Evolutionary conservation across 2,888 invertebrate species (phyloP), one percentile per base, ranked within the genome.

Genomic region (Spialia ferax): DNA sequence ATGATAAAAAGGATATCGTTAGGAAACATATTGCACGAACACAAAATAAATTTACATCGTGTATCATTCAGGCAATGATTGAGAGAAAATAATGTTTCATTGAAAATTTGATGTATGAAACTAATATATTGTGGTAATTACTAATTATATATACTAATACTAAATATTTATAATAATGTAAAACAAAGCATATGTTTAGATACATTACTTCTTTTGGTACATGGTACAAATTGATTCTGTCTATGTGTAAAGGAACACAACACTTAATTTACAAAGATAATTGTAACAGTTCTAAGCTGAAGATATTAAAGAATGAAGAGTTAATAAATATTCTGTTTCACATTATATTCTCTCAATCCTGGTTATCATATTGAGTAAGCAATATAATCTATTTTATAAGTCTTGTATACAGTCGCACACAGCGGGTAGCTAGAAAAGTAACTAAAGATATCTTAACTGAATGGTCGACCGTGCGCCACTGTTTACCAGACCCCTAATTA

Each of bases 21-120:
- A 63, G 32, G 22, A 50, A 48, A 26, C 67, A 52, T 69, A 70
- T 70, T 67, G 67, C 69, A 72, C 67, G 54, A 68, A 70, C 65
- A 71, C 60, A 68, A 68, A 23, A 59, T 45, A 56, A 69, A 57
- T 63, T 63, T 54, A 63, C 54, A 63, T 20, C 26, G n/a, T 32
- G 29, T 32, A 55, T 32, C 29, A 56, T 23, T 52, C 18, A 13
- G 1, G 13, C 15, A 42, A 26, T 18, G 45, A 62, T 15, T 62
- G 22, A 61, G n/a, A 62, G 52, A 7, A 62, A 35, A 52, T 3
- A 48, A 61, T 18, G 32, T 61, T 22, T 8, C 18, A 3, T 20
- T 60, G 18, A 11, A 45, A 8, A 20, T 20, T n/a, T 23, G 20
- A 35, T 57, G 32, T 35, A 20, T 15, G 1, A 13, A 38, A n/a